phyloP scores from a whole-genome alignment of 2,888 invertebrate genomes.

The Xylocampa areola region DNA sequence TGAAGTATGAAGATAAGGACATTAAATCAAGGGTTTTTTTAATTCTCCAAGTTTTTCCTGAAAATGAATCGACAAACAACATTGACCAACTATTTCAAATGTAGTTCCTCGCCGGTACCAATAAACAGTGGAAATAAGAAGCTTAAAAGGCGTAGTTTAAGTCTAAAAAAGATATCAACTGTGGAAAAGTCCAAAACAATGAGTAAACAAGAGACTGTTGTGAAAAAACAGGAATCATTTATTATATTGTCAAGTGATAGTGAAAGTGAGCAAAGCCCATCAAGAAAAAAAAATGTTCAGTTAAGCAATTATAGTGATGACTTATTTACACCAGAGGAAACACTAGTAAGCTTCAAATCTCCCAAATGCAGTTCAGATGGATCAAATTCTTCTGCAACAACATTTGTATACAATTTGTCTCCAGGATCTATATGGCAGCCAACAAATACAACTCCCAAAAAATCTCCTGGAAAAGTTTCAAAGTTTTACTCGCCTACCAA shows the following conservation, averaged over 20 bases:
- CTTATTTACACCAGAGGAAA: conserved; percentile 6
- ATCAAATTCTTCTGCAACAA: conserved; percentile 25
- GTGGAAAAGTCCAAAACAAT: conserved; percentile 46
- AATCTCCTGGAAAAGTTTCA: conserved; percentile 56
- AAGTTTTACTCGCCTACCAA: conserved; percentile 79
- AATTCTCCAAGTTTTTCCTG: not conserved
- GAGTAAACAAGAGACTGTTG: conserved; percentile 14
- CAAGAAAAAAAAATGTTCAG: conserved; percentile 11
- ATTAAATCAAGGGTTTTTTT: not conserved
- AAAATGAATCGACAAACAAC: conserved; percentile 42
- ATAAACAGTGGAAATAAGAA: conserved; percentile 42
- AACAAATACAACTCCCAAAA: conserved; percentile 47
- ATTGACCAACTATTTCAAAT: conserved; percentile 58
- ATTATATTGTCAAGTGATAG: conserved; percentile 73
- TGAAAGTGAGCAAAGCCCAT: conserved; percentile 57
- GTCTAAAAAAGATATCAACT: conserved; percentile 56
- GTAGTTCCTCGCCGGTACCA: conserved; percentile 29
- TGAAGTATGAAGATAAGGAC: no score
- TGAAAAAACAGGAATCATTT: conserved; percentile 42
- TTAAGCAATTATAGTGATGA: conserved; percentile 28
- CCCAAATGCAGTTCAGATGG: conserved; percentile 10
- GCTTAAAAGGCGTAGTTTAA: conserved; percentile 64
- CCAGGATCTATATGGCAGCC: conserved; percentile 19
- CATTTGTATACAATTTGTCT: conserved; percentile 46
- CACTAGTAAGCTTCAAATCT: conserved; percentile 4